Evolutionary conservation across 2,888 invertebrate genomes (phyloP).

Genomic region (Linyphia triangularis): DNA sequence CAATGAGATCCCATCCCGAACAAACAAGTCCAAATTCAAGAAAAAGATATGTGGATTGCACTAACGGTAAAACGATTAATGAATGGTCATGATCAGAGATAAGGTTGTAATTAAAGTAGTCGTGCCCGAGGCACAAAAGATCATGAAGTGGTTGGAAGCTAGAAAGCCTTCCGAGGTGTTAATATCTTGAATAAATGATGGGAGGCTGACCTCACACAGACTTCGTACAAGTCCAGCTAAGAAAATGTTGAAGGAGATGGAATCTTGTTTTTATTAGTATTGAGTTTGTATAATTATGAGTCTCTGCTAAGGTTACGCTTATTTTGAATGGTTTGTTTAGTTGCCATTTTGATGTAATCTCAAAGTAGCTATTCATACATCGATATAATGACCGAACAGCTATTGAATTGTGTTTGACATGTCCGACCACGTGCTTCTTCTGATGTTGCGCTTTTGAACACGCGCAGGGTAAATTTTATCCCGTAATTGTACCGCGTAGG

Average conservation of each 20-base stretch:
- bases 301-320: not conserved
- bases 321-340: not conserved
- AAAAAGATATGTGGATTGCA: constrained; percentile 6
- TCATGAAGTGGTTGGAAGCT: too few species aligned
- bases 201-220: constrained; percentile 40
- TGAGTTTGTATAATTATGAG: not conserved
- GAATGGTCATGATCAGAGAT: constrained; percentile 36
- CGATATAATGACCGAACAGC: not conserved
- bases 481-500: too few species aligned
- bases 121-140: constrained; percentile 14
- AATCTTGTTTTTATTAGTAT: not conserved
- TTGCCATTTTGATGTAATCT: not conserved
- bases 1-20: not conserved
- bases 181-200: constrained; percentile 37
- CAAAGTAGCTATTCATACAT: not conserved
- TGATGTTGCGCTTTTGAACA: too few species aligned
- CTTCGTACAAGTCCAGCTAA: not conserved
- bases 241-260: not conserved
- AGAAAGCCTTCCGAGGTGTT: constrained; percentile 1
- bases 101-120: constrained; percentile 45
- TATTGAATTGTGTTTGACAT: too few species aligned
- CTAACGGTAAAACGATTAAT: constrained; percentile 62
- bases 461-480: too few species aligned
- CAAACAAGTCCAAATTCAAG: not conserved
- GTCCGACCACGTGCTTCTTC: too few species aligned